Evolutionary conservation across 2,113 vertebrate genomes (phyloP), one percentile per base, ranked within the genome.

Genomic region (Sakesphorus luctuosus): DNA sequence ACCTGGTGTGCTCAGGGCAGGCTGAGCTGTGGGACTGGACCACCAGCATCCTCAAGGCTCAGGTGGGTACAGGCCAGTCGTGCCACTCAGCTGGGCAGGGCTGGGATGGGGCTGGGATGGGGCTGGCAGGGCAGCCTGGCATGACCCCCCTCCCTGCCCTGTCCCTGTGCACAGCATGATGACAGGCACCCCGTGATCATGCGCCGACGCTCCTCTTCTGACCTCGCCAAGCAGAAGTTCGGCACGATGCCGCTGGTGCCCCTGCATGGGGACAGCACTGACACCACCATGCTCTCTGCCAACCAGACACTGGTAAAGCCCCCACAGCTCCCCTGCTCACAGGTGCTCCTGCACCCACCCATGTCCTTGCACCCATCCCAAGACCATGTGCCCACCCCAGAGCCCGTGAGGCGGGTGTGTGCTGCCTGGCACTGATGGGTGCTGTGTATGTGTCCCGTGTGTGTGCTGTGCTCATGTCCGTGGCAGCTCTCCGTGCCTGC

Each of bases 11-110:
- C 86, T 96, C 96, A 4, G 97, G 97, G 8, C 98, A 99, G 95
- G 96, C 98, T 3, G 99, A 99, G 73, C 98, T 99, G 93, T 99
- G 99, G 99, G 99, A 99, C 93, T 99, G 99, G 99, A 98, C 98
- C 91, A 99, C 98, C 73, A 98, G 98, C 96, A 99, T 99, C 95
- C 98, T 99, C 59, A 99, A 98, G 96, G 98, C 99, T 88, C 99
- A 99, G 99, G 99, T 99, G 59, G 76, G 97, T 82, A 47, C 62
- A 28, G 26, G 36, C 44, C 13, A 46, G 23, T 9, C 0, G 0
- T 53, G 62, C 35, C 35, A 19, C 46, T 23, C 15, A 1, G 15
- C 16, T 23, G n/a, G n/a, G 31, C 38, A 26, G 50, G 15, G 26
- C 8, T 14, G 40, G 33, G 47, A 2, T 1, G 50, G 49, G 24